These are phyloP conservation scores for Lasioglossum lativentre DNA, from an alignment of 2,888 invertebrate genomes.

Conservation along the genomic window DNA sequence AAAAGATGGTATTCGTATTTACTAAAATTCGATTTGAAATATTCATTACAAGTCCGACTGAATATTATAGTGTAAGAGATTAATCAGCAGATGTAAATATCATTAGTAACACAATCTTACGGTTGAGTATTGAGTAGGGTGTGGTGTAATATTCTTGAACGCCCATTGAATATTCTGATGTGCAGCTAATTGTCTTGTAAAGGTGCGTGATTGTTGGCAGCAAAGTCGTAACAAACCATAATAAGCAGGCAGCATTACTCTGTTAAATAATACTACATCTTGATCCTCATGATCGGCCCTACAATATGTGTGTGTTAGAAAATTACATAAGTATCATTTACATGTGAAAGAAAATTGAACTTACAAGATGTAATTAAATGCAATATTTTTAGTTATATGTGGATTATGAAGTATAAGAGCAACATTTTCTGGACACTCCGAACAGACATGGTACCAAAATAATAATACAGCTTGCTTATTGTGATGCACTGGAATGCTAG, in stretches of 20 bases:
- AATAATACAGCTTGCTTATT: slow-evolving; percentile 96
- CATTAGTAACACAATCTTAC: slow-evolving; percentile 81
- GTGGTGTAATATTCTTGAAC: slow-evolving; percentile 98
- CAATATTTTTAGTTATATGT: slow-evolving; percentile 96
- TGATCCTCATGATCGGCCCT: slow-evolving; percentile 99
- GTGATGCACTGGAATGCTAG: slow-evolving; percentile 97
- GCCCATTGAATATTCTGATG: slow-evolving; percentile 99
- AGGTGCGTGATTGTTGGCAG: slow-evolving; percentile 94
- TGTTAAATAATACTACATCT: slow-evolving; percentile 97
- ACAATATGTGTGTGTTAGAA: slow-evolving; percentile 42
- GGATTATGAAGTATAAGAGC: slow-evolving; percentile 94
- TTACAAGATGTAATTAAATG: slow-evolving; percentile 98
- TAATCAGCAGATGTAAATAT: not conserved
- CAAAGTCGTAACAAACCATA: slow-evolving; percentile 95
- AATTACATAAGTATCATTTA: too few relatives aligned
- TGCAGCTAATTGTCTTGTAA: slow-evolving; percentile 94
- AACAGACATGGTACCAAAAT: slow-evolving; percentile 97
- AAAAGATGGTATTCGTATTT: not conserved
- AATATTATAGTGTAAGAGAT: not conserved
- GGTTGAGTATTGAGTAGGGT: slow-evolving; percentile 95
- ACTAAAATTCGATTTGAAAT: not conserved
- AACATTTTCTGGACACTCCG: slow-evolving; percentile 97
- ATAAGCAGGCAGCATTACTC: slow-evolving; percentile 96
- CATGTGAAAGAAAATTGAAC: slow-evolving; percentile 79
- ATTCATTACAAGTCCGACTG: not conserved